Base-by-base conservation (phyloP, 2,797 vertebrate species). In the Rhinogobio ventralis region DNA sequence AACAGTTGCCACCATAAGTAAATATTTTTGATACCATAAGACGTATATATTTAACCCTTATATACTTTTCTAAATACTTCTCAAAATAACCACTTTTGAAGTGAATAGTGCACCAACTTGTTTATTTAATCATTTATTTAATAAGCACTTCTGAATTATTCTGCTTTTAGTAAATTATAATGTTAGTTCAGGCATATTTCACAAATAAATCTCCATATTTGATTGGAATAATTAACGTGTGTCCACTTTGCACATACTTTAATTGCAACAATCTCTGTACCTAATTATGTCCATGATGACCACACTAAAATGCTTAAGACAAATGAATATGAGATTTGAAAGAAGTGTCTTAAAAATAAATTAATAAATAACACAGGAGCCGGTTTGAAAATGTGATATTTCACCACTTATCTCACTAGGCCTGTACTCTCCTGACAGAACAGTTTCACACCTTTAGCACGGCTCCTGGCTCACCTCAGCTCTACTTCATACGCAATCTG, bases 391-490 rank as follows among this genome's bases (percentile, higher is more conserved):
- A 55, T n/a, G 30, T 36, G 11, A 69, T 39, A 67, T 55, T 33
- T 84, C 74, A 20, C 33, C 46, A 53, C 49, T 84, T 78, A 36
- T 62, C 28, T 53, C 5, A 45, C 9, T 46, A 53, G 28, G 7
- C 6, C 39, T 60, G 5, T 84, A 45, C 49, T n/a, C 25, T 60
- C 15, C 49, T 69, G 28, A 60, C 49, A 77, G 64, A 84, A 79
- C 20, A 72, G 42, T 49, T 71, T 77, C 23, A 36, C 39, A 79
- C 36, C 36, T 84, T 83, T 46, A 84, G 39, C 51, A 20, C 15
- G 30, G 62, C 33, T 68, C 36, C 23, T 55, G n/a, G 17, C 46
- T 84, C 73, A 69, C 82, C 62, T 83, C 82, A 42, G 33, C 30
- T 51, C 36, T 68, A 55, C 45, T 60, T 71, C 19, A 53, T 66